phyloP scores from a whole-genome alignment of 2,113 vertebrate species.

The Larimichthys polyactis region DNA sequence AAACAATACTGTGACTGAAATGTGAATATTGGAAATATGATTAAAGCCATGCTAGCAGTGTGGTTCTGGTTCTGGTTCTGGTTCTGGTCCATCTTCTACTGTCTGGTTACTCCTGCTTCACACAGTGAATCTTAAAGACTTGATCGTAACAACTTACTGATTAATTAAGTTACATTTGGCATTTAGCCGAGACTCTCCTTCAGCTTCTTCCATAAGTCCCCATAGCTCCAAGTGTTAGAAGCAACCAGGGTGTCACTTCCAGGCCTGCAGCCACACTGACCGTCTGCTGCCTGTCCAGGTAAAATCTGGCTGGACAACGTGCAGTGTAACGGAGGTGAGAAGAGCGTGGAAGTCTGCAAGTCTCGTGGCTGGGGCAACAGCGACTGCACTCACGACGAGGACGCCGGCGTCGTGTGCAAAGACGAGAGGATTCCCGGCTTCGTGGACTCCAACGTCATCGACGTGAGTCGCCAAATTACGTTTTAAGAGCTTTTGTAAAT shows the following conservation, averaged over 20 bases:
- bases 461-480: constrained; percentile 82
- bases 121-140: neutral
- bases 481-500: neutral
- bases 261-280: constrained; percentile 36
- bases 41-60: neutral
- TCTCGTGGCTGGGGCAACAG: constrained; percentile 98
- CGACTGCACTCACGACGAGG: constrained; percentile 97
- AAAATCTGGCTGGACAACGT: constrained; percentile 98
- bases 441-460: constrained; percentile 92
- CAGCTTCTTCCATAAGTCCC: neutral
- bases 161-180: too few species aligned
- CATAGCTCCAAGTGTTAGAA: neutral
- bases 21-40: too few species aligned
- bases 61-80: too few species aligned
- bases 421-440: constrained; percentile 93
- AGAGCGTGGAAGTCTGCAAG: constrained; percentile 87
- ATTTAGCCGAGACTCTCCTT: neutral
- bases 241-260: constrained; percentile 34
- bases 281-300: constrained; percentile 81
- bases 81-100: too few species aligned
- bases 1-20: neutral
- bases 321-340: constrained; percentile 89
- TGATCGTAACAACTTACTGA: neutral
- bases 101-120: neutral
- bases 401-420: constrained; percentile 94